These are phyloP conservation scores for Mareca penelope DNA, from an alignment of 2,797 vertebrate species.

Conservation along the genomic window DNA sequence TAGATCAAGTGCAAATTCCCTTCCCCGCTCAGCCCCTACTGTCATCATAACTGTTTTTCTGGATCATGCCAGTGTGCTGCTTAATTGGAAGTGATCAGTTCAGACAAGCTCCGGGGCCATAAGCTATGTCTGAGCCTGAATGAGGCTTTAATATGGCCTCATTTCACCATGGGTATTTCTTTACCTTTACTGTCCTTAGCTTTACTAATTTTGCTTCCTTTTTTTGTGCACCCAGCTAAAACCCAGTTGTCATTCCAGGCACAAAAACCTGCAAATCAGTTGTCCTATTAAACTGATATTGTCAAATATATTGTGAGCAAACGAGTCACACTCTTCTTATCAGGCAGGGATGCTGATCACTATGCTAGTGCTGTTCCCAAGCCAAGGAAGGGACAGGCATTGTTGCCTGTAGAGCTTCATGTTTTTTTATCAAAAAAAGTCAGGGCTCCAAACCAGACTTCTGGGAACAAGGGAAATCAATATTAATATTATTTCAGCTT, in stretches of 20 bases:
- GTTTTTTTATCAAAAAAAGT: not conserved
- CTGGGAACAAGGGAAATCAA: not conserved
- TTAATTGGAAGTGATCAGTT: not conserved
- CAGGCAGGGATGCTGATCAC: not conserved
- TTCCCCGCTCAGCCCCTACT: not conserved
- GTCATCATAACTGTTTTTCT: not conserved
- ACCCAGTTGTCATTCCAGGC: not conserved
- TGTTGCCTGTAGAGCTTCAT: not conserved
- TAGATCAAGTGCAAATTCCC: not conserved
- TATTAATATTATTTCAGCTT: not conserved
- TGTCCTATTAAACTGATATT: not conserved
- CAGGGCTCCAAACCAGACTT: not conserved
- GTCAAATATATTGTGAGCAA: not conserved
- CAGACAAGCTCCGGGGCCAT: not conserved
- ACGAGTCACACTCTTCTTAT: not conserved
- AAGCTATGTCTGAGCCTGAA: not conserved
- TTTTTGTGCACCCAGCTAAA: not conserved
- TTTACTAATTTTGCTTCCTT: not conserved
- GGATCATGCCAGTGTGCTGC: not conserved
- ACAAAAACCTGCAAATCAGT: not conserved
- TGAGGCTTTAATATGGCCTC: not conserved
- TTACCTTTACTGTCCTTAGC: not conserved
- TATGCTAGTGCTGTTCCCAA: not conserved
- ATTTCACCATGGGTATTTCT: not conserved
- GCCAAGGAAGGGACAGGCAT: not conserved